Conservation (phyloP, 2,888 invertebrate genomes). For the Hermodice carunculata region DNA sequence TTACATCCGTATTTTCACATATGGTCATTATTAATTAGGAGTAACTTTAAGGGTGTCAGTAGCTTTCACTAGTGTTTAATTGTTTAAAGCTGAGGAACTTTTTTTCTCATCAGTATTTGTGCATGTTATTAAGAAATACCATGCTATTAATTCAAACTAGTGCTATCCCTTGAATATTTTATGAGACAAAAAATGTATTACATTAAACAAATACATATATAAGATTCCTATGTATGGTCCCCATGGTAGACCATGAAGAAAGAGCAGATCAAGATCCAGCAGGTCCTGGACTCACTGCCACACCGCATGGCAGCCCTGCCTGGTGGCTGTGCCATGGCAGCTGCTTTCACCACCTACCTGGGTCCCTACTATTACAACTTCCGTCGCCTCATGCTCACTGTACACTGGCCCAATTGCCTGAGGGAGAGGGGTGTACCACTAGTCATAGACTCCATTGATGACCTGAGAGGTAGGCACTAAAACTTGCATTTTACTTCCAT, state of each 20-base stretch:
- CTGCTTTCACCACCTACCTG: slow-evolving; percentile 65
- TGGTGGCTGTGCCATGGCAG: slow-evolving; percentile 65
- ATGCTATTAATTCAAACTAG: neutral
- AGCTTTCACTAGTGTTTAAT: too few relatives aligned
- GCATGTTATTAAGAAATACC: neutral
- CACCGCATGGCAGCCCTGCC: slow-evolving; percentile 57
- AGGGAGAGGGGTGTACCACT: slow-evolving; percentile 67
- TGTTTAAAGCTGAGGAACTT: too few relatives aligned
- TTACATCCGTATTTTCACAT: too few relatives aligned
- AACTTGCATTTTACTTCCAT: too few relatives aligned
- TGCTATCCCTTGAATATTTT: neutral
- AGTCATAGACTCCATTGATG: slow-evolving; percentile 66
- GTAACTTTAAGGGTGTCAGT: too few relatives aligned
- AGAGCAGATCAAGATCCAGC: slow-evolving; percentile 58
- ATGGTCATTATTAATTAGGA: too few relatives aligned
- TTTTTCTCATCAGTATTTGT: neutral
- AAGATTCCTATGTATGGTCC: neutral
- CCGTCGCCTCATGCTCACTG: slow-evolving; percentile 65
- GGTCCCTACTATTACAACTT: slow-evolving; percentile 68
- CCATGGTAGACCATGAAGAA: slow-evolving; percentile 42
- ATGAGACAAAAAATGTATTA: neutral
- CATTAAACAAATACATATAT: neutral
- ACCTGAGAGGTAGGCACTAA: slow-evolving; percentile 61
- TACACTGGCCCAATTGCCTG: slow-evolving; percentile 68
- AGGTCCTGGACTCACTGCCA: slow-evolving; percentile 54